Conservation (phyloP, 30 jellyfish, hydroid and myxozoan genomes). For the Rhopilema esculentum region DNA sequence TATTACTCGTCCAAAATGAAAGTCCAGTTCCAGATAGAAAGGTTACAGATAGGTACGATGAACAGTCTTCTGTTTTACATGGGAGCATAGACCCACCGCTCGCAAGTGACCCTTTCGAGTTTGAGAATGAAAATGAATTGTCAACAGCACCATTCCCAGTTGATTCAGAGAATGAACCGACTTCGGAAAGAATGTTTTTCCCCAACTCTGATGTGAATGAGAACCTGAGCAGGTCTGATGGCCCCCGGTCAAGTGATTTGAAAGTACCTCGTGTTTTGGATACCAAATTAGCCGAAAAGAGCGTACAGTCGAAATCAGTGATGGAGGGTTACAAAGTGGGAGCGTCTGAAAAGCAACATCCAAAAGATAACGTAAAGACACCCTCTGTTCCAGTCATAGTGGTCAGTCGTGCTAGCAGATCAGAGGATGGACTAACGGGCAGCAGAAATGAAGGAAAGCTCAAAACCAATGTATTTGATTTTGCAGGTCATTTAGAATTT, state of each 20-base stretch:
- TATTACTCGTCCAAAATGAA: too few relatives aligned
- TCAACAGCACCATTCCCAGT: too few relatives aligned
- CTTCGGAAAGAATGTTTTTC: too few relatives aligned
- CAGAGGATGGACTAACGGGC: conserved; percentile 25
- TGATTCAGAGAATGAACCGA: too few relatives aligned
- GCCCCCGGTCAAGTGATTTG: background rate
- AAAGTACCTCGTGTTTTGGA: background rate
- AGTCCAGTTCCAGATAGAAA: too few relatives aligned
- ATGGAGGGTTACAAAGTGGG: background rate
- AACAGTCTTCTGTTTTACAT: too few relatives aligned
- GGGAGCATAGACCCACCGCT: too few relatives aligned
- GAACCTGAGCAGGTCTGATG: background rate
- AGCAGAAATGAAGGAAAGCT: background rate
- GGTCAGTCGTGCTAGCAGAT: conserved; percentile 2
- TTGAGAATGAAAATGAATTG: too few relatives aligned
- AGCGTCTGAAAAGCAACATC: background rate
- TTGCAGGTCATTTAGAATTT: conserved; percentile 58
- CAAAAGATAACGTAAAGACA: background rate
- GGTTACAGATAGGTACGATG: too few relatives aligned
- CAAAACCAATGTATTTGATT: background rate
- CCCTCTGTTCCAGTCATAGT: background rate
- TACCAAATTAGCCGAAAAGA: background rate
- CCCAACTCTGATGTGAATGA: too few relatives aligned
- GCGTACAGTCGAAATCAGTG: background rate
- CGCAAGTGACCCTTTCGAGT: too few relatives aligned